A percentile compares a stretch with the other conserved stretches of the same genome.
phyloP scores from a whole-genome alignment of 2,888 invertebrate species.

The Drosophila phalerata region DNA sequence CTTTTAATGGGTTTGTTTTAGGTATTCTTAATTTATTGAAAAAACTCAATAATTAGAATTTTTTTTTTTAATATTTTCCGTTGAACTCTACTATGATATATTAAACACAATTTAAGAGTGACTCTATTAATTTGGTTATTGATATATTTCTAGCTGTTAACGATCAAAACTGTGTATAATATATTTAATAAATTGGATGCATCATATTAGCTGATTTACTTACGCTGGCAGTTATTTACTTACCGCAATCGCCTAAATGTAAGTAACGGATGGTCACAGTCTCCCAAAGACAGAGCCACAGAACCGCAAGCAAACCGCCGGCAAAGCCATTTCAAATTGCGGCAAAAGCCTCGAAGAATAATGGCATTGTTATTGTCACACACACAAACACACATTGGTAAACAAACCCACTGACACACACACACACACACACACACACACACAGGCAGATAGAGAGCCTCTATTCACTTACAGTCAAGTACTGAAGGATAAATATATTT shows the following conservation, averaged over 20 bases:
- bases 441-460: slow-evolving; percentile 14
- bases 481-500: slow-evolving; percentile 58
- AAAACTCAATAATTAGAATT: too few relatives aligned
- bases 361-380: slow-evolving; percentile 64
- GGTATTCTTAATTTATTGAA: not conserved
- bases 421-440: slow-evolving; percentile 21
- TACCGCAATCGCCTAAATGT: slow-evolving; percentile 64
- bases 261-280: slow-evolving; percentile 32
- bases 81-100: too few relatives aligned
- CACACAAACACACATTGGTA: slow-evolving; percentile 18
- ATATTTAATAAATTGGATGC: not conserved
- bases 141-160: not conserved
- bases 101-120: too few relatives aligned
- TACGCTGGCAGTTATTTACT: slow-evolving; percentile 26
- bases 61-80: too few relatives aligned
- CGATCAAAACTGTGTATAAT: not conserved
- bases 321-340: slow-evolving; percentile 64
- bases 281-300: slow-evolving; percentile 3
- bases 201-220: slow-evolving; percentile 25
- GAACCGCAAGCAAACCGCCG: slow-evolving; percentile 50
- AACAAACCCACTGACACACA: slow-evolving; percentile 47
- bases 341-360: slow-evolving; percentile 61
- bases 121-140: not conserved
- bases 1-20: not conserved
- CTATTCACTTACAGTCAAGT: slow-evolving; percentile 57